Base-by-base conservation (phyloP, 1,140 invertebrate species). In the Lucilia cuprina region DNA sequence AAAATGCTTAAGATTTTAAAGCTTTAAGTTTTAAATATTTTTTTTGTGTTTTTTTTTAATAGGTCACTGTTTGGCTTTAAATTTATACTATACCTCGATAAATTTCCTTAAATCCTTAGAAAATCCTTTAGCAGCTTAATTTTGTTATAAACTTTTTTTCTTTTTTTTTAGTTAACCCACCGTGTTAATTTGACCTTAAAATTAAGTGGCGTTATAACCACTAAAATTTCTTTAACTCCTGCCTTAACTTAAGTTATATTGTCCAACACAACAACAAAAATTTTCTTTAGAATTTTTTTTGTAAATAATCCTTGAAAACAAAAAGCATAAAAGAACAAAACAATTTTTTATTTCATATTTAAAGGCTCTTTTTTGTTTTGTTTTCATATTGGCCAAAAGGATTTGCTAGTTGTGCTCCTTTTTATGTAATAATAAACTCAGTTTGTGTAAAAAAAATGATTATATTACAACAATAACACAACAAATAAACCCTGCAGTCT, bases 131-230 rank as follows among this genome's bases (percentile, higher is more conserved):
- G 14, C 34, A 41, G 12, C 5, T 41, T 10, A 77, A n/a, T 77
- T 77, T 41, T 0, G 5, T 41, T 3, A 3, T 34, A 19, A 34
- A 8, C 5, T 34, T 34, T 75, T 41, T 10, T 30, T 74, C 50
- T 74, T 21, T 75, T 35, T 19, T 75, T 75, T 14, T 0, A 25
- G n/a, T 1, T 77, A 41, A 77, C 34, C 74, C 74, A 17, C 74
- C 74, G 34, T 77, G 74, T 41, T 77, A 41, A 77, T 77, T 77
- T 77, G 34, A 77, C 74, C 74, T 77, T 77, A 77, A n/a, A 77
- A 41, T 41, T 14, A 77, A 77, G n/a, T 41, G 50, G 50, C 12
- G 17, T 14, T 14, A 55, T 14, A 4, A 41, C 50, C 12, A 55
- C 12, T 12, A 55, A 30, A 30, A 41, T 41, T 41, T 10, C 50